Percentiles rank a stretch among this genome's conserved stretches.
These are phyloP conservation scores for Jaculus jaculus DNA, from an alignment of 2,113 vertebrate genomes.

Conservation along the genomic window DNA sequence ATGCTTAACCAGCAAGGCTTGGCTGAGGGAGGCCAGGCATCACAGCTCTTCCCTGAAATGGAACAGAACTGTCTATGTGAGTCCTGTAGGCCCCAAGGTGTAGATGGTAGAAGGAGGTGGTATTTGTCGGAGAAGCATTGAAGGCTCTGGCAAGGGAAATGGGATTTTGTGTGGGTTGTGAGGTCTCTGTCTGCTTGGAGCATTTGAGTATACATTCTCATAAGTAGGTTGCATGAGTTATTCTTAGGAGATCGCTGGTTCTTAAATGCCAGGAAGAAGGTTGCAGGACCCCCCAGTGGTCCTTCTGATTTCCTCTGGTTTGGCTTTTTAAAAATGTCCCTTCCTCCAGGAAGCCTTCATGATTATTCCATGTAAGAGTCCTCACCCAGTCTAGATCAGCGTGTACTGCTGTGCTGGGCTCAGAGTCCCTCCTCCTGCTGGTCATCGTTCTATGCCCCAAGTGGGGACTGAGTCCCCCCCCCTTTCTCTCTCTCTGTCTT, in stretches of 20 bases:
- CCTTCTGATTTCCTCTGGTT: not conserved
- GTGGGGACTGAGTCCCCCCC: not conserved
- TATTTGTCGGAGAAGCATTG: not conserved
- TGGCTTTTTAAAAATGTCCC: not conserved
- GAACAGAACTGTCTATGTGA: fast-evolving
- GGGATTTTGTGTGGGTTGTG: not conserved
- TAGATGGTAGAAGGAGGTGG: not conserved
- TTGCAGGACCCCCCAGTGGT: not conserved
- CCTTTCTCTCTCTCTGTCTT: not conserved
- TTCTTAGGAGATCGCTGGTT: not conserved
- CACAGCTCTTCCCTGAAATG: too few species aligned
- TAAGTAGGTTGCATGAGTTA: not conserved
- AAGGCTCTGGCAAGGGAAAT: not conserved
- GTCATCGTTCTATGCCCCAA: not conserved
- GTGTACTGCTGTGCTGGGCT: not conserved
- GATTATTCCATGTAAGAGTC: not conserved
- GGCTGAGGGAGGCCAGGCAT: not conserved
- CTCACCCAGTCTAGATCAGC: not conserved
- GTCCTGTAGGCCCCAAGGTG: not conserved
- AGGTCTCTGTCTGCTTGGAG: not conserved
- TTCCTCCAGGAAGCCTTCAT: not conserved
- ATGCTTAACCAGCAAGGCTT: not conserved
- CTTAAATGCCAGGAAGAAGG: not conserved
- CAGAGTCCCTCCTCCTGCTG: not conserved
- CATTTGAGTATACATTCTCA: fast-evolving